Conservation (phyloP, 2,113 vertebrate species). For the Urocynchramus pylzowi region DNA sequence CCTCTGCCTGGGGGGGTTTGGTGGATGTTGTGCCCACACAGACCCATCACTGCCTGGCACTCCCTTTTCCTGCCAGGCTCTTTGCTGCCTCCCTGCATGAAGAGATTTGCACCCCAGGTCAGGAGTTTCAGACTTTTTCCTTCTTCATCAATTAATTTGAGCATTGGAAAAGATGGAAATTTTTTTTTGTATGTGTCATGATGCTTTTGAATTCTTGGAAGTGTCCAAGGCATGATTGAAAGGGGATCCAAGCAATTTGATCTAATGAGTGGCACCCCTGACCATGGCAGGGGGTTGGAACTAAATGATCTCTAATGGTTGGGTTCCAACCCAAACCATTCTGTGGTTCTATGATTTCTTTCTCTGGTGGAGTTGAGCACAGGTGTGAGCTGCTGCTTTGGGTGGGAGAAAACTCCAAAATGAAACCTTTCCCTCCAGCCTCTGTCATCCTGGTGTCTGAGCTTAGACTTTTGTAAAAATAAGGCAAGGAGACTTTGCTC, state of each 20-base stretch:
- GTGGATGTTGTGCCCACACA: neutral
- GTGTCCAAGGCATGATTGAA: neutral
- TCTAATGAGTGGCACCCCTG: neutral
- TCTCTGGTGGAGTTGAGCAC: neutral
- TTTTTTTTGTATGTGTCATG: accelerated
- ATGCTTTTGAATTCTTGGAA: neutral
- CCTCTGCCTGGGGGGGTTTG: accelerated
- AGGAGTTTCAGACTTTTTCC: conserved; percentile 4
- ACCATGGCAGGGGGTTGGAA: neutral
- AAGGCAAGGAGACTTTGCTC: neutral
- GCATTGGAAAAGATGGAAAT: neutral
- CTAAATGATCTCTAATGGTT: neutral
- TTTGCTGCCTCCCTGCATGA: neutral
- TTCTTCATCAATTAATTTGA: neutral
- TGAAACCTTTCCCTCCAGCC: neutral
- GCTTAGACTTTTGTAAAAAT: neutral
- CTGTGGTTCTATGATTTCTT: neutral
- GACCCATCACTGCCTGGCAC: accelerated
- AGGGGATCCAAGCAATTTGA: neutral
- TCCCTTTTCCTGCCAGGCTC: neutral
- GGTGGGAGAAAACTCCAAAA: neutral
- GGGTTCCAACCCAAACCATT: neutral
- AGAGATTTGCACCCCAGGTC: neutral
- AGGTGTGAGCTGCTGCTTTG: neutral
- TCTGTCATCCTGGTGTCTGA: neutral